Evolutionary conservation across 1,140 invertebrate genomes (phyloP).

Genomic region (Drosophila suzukii): DNA sequence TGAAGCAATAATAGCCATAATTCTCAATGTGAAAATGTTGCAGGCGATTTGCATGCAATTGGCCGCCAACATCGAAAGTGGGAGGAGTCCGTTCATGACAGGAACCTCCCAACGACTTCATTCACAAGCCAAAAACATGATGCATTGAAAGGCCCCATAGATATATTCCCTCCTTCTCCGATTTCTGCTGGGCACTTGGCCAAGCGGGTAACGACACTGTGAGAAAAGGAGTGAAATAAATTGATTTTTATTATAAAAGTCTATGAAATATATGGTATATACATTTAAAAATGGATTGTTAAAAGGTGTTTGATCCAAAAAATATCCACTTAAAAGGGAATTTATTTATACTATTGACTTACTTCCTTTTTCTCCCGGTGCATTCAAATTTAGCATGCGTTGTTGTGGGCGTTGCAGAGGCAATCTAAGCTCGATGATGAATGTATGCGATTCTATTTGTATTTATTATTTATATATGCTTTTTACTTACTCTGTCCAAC

Average conservation of each 20-base stretch:
- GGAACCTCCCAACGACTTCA: conserved; percentile 45
- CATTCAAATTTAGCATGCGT: conserved; percentile 33
- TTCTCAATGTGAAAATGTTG: conserved; percentile 45
- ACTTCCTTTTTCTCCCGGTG: conserved; percentile 10
- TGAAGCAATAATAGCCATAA: conserved; percentile 27
- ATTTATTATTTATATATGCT: conserved; percentile 39
- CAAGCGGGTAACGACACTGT: conserved; percentile 10
- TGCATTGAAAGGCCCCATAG: conserved; percentile 13
- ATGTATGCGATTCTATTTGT: conserved; percentile 42
- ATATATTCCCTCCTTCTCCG: neutral
- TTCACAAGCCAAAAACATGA: conserved; percentile 27
- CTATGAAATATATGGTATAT: neutral
- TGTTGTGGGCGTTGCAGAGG: conserved; percentile 62
- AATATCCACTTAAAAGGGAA: no score
- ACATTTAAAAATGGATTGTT: no score
- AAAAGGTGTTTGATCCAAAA: neutral
- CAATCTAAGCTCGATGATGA: conserved; percentile 70
- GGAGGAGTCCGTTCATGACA: conserved; percentile 43
- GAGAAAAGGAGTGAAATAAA: neutral
- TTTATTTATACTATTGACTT: neutral
- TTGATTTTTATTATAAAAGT: neutral
- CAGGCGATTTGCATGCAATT: conserved; percentile 50
- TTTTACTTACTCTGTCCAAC: conserved; percentile 41
- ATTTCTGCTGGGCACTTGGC: conserved; percentile 24
- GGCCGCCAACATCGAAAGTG: conserved; percentile 39